Evolutionary conservation across 2,888 invertebrate genomes (phyloP).

Genomic region (Uropetala carovei): DNA sequence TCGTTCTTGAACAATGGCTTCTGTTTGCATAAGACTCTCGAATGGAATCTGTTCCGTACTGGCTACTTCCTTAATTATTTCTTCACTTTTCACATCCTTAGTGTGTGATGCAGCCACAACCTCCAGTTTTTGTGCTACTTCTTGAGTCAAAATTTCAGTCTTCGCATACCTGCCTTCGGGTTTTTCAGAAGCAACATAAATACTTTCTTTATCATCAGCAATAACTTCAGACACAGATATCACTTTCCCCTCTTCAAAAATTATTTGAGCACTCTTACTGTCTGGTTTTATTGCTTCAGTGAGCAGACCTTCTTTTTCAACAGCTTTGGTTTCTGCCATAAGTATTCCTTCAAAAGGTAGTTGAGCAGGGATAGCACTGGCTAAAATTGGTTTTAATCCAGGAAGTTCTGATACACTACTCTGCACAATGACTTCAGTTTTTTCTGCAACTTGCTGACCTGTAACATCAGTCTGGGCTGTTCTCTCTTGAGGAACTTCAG

Average conservation of each 20-base stretch:
- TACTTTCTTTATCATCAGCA: constrained; percentile 73
- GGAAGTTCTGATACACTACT: constrained; percentile 53
- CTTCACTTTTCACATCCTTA: constrained; percentile 10
- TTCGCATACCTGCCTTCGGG: constrained; percentile 51
- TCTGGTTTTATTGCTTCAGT: constrained; percentile 76
- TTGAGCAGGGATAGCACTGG: constrained; percentile 22
- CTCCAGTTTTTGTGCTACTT: constrained; percentile 74
- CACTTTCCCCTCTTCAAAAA: constrained; percentile 72
- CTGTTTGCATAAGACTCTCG: constrained; percentile 77
- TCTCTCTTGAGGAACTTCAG: constrained; percentile 75
- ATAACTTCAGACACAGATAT: constrained; percentile 73
- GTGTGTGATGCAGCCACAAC: constrained; percentile 21
- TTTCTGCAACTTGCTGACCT: constrained; percentile 48
- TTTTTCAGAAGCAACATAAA: constrained; percentile 27
- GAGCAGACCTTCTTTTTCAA: constrained; percentile 78
- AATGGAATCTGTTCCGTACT: constrained; percentile 77
- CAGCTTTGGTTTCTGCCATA: constrained; percentile 71
- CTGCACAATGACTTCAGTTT: constrained; percentile 51
- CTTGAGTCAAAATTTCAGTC: constrained; percentile 28
- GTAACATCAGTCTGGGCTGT: constrained; percentile 73
- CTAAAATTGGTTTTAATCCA: background rate
- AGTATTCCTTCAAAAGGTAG: constrained; percentile 70
- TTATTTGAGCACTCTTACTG: constrained; percentile 75
- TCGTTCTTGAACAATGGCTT: constrained; percentile 25
- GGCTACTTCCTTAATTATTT: constrained; percentile 71